Conservation (phyloP, 1,140 invertebrate species). For the Bombus picipes region DNA sequence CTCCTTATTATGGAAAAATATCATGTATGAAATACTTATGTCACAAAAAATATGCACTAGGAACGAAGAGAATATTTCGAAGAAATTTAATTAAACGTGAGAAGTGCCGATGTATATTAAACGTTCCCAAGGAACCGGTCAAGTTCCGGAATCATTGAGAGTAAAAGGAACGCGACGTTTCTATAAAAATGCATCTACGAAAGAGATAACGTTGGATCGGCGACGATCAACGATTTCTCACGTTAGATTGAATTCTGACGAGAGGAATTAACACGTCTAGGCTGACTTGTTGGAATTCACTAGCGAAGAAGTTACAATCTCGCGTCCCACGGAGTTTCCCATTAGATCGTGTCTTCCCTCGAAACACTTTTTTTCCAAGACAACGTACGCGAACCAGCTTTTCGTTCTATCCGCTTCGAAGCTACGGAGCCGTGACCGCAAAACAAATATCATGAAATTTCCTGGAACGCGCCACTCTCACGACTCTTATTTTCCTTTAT, state of each 20-base stretch:
- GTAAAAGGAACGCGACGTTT: too few relatives aligned
- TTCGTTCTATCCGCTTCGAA: constrained; percentile 35
- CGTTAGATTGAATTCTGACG: constrained; percentile 19
- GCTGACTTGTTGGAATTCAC: constrained; percentile 33
- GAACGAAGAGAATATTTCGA: too few relatives aligned
- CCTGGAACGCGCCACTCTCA: constrained; percentile 63
- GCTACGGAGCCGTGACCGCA: constrained; percentile 63
- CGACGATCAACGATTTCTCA: constrained; percentile 32
- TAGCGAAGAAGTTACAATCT: constrained; percentile 39
- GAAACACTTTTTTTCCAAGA: constrained; percentile 54
- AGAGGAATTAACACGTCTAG: constrained; percentile 56
- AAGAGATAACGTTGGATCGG: background rate
- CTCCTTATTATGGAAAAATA: too few relatives aligned
- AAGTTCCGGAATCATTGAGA: background rate
- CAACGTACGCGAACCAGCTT: constrained; percentile 39
- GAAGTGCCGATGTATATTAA: too few relatives aligned
- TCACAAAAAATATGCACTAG: too few relatives aligned
- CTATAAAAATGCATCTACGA: background rate
- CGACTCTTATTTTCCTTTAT: constrained; percentile 23
- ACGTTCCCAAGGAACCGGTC: constrained; percentile 3
- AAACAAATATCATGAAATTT: constrained; percentile 66
- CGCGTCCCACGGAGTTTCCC: constrained; percentile 52
- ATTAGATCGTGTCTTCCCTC: constrained; percentile 56
- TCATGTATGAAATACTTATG: too few relatives aligned
- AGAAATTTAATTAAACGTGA: too few relatives aligned